These are phyloP conservation scores for Pogoniulus pusillus DNA, from an alignment of 2,797 vertebrate genomes.

Conservation along the genomic window DNA sequence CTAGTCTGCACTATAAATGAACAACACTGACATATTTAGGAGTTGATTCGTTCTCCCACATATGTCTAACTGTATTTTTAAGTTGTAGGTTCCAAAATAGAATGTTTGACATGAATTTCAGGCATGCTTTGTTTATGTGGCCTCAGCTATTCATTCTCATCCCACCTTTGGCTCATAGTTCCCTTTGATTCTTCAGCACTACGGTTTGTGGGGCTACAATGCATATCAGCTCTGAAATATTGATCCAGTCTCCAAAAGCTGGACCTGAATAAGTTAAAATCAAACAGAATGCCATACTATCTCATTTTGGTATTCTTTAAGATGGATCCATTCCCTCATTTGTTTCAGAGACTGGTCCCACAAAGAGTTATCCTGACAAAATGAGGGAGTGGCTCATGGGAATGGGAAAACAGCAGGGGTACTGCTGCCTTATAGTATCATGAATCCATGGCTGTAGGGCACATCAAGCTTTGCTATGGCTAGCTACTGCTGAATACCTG, in stretches of 20 bases:
- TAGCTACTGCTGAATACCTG: neutral
- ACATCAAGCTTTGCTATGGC: neutral
- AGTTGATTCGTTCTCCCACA: neutral
- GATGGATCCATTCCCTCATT: neutral
- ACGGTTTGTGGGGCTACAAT: neutral
- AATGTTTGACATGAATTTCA: neutral
- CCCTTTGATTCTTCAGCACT: neutral
- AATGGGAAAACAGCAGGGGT: neutral
- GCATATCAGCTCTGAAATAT: neutral
- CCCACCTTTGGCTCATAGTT: neutral
- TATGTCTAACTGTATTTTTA: neutral
- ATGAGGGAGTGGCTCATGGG: neutral
- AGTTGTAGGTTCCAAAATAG: neutral
- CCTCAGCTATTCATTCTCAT: neutral
- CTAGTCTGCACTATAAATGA: neutral
- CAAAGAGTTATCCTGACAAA: neutral
- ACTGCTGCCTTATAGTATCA: neutral
- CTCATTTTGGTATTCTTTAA: neutral
- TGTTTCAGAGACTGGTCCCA: neutral
- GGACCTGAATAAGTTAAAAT: neutral
- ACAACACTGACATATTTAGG: neutral
- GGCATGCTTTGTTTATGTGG: neutral
- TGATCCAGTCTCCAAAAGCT: neutral
- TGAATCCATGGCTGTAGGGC: neutral
- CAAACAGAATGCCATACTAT: neutral